Conservation (phyloP, 2,797 vertebrate species). For the Alectoris magna region DNA sequence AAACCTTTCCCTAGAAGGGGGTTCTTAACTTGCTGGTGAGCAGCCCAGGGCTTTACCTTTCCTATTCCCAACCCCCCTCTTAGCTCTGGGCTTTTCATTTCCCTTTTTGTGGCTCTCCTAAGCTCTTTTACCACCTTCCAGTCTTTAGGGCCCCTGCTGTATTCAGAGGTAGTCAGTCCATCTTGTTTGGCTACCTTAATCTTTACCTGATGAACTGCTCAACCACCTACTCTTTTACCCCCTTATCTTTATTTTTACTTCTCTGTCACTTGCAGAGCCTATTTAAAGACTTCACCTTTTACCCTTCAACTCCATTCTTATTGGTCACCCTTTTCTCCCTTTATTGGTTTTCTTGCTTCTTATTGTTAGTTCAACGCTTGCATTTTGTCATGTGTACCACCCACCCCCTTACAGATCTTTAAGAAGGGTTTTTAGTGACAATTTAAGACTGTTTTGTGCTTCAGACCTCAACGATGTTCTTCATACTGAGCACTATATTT, state of each 20-base stretch:
- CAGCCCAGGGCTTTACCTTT: background rate
- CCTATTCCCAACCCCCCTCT: background rate
- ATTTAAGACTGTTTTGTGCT: background rate
- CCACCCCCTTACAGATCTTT: background rate
- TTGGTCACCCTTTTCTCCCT: background rate
- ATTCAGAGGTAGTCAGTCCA: background rate
- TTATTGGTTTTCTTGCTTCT: background rate
- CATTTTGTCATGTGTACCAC: background rate
- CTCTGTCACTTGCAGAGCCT: background rate
- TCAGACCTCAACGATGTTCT: background rate
- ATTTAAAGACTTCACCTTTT: background rate
- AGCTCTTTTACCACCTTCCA: background rate
- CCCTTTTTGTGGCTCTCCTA: background rate
- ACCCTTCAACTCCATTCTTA: background rate
- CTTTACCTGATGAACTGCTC: background rate
- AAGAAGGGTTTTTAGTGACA: background rate
- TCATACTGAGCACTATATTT: background rate
- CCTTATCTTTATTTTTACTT: constrained; percentile 16
- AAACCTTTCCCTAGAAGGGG: background rate
- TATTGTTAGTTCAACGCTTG: background rate
- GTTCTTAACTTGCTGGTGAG: background rate
- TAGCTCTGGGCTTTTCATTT: constrained; percentile 17
- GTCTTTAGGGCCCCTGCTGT: background rate
- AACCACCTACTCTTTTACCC: background rate
- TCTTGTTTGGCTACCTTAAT: constrained; percentile 1